Evolutionary conservation across 2,797 vertebrate species (phyloP).

Genomic region (Natrix natrix): DNA sequence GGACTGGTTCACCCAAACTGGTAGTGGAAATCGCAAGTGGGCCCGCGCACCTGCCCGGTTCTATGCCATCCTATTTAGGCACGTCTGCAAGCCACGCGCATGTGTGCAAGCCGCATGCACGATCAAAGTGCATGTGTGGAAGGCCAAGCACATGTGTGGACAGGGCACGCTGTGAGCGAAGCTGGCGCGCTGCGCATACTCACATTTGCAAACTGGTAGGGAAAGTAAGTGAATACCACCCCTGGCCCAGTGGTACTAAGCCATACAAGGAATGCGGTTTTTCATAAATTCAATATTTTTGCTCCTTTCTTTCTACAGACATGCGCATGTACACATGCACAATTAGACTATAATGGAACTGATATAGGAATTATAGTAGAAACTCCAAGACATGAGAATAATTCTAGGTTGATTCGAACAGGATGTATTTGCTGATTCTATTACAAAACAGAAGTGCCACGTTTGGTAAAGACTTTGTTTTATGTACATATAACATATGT

Average conservation of each 20-base stretch:
- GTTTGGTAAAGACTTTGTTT: neutral
- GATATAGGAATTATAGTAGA: neutral
- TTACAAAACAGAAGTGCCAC: neutral
- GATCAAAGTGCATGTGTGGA: too few relatives aligned
- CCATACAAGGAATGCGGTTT: neutral
- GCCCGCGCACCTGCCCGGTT: too few relatives aligned
- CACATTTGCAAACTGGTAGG: too few relatives aligned
- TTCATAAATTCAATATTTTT: neutral
- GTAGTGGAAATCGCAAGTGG: too few relatives aligned
- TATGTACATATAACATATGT: rapidly evolving
- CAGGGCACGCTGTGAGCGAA: too few relatives aligned
- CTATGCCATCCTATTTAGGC: too few relatives aligned
- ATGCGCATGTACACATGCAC: neutral
- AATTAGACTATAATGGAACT: neutral
- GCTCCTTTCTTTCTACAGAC: neutral
- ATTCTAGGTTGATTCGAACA: neutral
- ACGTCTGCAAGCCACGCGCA: too few relatives aligned
- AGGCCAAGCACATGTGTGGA: too few relatives aligned
- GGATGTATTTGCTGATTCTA: neutral
- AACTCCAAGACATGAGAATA: neutral
- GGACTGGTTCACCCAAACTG: too few relatives aligned
- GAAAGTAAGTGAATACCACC: too few relatives aligned
- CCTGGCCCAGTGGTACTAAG: neutral
- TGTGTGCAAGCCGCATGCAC: too few relatives aligned
- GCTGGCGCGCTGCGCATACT: too few relatives aligned